Base-by-base conservation (phyloP, 2,113 vertebrate genomes). In the Thermophis baileyi region DNA sequence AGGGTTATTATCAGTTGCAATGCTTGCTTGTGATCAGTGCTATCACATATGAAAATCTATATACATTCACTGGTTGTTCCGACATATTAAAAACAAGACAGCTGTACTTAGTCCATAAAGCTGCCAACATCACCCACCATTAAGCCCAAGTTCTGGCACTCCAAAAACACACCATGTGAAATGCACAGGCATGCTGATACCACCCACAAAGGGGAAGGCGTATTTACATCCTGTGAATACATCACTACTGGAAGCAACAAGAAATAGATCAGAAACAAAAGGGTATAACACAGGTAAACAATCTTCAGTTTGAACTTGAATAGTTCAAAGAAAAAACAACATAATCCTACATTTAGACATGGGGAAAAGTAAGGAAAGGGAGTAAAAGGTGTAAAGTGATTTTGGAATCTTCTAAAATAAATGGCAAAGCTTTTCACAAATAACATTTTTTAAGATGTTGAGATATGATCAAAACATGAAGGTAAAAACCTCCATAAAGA, bases 71-170 rank as follows among this genome's bases (percentile, higher is more conserved):
- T 96, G 96, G 94, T 96, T 96, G 95, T 95, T 96, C 85, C 88
- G 94, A 94, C 96, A 93, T 97, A 96, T 96, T 96, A 97, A 95
- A 95, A 96, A 94, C 89, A 96, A 92, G 86, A 93, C 93, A 96
- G 94, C 92, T 97, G 90, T 97, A 30, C 92, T 93, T 96, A 94
- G n/a, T 95, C 2, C 92, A 95, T 93, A 93, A 95, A 96, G 95
- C 90, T 96, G 92, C 69, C 90, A 96, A 94, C 95, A 96, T 95
- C 95, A 93, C 88, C 93, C 95, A 96, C 95, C 96, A 91, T 95
- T 95, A 95, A 96, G 93, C 90, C 90, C 95, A 96, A 95, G 95
- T 96, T 95, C 69, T 96, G 92, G 92, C 95, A 94, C 89, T 93
- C 95, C 95, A 91, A 97, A 95, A 96, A 94, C 95, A 94, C 88